Evolutionary conservation across 2,113 vertebrate genomes (phyloP).

Genomic region (Nymphicus hollandicus): DNA sequence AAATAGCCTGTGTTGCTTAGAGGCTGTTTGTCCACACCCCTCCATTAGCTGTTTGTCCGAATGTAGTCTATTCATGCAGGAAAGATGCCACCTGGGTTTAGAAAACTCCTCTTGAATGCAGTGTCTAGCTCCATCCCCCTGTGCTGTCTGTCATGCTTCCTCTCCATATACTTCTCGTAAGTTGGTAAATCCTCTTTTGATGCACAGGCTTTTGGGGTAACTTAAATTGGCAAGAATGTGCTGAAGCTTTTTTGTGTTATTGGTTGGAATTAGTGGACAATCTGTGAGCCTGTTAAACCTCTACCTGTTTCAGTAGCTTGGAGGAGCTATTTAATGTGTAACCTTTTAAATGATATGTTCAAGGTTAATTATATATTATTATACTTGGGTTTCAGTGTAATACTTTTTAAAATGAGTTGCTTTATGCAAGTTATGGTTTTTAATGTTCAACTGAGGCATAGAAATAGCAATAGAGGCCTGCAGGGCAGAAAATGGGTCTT

Average conservation of each 20-base stretch:
- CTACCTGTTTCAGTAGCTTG: neutral
- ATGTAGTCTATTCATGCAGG: neutral
- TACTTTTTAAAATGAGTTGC: neutral
- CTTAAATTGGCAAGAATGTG: neutral
- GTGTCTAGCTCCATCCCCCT: neutral
- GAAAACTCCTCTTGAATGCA: neutral
- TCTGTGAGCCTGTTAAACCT: neutral
- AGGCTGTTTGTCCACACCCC: neutral
- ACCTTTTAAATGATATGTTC: neutral
- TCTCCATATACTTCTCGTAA: neutral
- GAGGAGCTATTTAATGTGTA: neutral
- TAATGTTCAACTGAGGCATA: neutral
- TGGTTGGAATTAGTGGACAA: neutral
- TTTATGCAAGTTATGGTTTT: accelerated
- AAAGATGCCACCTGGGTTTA: neutral
- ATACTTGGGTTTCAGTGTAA: neutral
- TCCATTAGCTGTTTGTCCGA: neutral
- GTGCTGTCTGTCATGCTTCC: neutral
- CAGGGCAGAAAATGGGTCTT: neutral
- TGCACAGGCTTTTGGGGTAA: neutral
- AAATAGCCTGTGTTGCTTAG: neutral
- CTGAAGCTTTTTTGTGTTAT: neutral
- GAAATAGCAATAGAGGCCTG: neutral
- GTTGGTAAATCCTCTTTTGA: neutral
- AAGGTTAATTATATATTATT: neutral